Evolutionary conservation across 2,113 vertebrate genomes (phyloP).

Genomic region (Odontophorus gujanensis): DNA sequence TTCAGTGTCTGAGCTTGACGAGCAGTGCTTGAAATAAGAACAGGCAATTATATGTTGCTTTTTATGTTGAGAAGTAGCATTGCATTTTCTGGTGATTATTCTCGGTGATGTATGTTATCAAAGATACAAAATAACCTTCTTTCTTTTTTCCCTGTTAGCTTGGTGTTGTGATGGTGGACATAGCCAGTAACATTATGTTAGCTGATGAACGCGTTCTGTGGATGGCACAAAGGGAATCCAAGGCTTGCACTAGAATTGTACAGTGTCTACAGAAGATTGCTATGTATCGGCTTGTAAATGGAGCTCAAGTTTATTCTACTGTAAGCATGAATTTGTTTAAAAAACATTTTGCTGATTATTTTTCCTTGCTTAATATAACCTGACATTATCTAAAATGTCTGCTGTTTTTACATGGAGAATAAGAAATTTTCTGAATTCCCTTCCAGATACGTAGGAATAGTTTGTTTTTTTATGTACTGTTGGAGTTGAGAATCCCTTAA

Average conservation of each 20-base stretch:
- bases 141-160: slow-evolving; percentile 80
- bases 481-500: not conserved
- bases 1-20: not conserved
- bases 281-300: slow-evolving; percentile 84
- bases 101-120: not conserved
- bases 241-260: slow-evolving; percentile 91
- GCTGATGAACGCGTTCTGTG: slow-evolving; percentile 92
- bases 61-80: not conserved
- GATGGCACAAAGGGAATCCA: slow-evolving; percentile 92
- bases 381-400: not conserved
- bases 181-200: slow-evolving; percentile 96
- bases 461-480: not conserved
- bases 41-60: not conserved
- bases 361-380: slow-evolving; percentile 1
- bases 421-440: not conserved
- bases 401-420: not conserved
- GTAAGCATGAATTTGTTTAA: slow-evolving; percentile 71
- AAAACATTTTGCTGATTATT: not conserved
- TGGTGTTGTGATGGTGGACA: slow-evolving; percentile 95
- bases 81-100: not conserved
- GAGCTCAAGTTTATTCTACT: slow-evolving; percentile 90
- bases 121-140: not conserved
- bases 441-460: not conserved
- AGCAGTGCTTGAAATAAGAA: not conserved
- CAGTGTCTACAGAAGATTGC: slow-evolving; percentile 91